These are phyloP conservation scores for Panagrolaimus sp. DNA, from an alignment of 1,140 invertebrate genomes.

Conservation along the genomic window DNA sequence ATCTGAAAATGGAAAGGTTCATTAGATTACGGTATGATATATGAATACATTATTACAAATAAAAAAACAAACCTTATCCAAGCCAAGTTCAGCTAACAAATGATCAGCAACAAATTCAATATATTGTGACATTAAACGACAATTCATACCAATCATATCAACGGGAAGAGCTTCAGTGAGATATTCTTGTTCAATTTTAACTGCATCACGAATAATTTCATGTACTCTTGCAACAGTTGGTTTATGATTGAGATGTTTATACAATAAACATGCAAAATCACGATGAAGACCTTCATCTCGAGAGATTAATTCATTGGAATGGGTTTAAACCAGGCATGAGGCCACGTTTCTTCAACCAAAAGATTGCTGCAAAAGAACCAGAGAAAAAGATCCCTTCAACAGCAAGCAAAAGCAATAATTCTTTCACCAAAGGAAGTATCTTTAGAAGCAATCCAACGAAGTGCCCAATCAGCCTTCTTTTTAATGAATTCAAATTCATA, in stretches of 20 bases:
- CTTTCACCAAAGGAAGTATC: conserved; percentile 85
- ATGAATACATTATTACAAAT: no score
- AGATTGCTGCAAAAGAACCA: conserved; percentile 97
- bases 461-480: conserved; percentile 96
- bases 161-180: conserved; percentile 89
- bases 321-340: conserved; percentile 96
- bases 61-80: conserved; percentile 84
- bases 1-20: conserved; percentile 64
- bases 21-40: background rate
- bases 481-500: conserved; percentile 92
- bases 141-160: conserved; percentile 94
- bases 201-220: conserved; percentile 84
- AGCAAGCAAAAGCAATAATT: conserved; percentile 90
- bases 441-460: conserved; percentile 78
- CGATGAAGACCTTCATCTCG: conserved; percentile 96
- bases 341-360: conserved; percentile 96
- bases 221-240: conserved; percentile 73
- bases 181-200: conserved; percentile 93
- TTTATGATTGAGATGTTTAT: conserved; percentile 86
- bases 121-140: conserved; percentile 80
- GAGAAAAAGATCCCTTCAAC: conserved; percentile 76
- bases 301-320: conserved; percentile 97
- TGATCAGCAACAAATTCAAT: conserved; percentile 98
- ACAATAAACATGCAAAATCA: conserved; percentile 97
- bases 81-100: conserved; percentile 78